A percentile compares a stretch with the other conserved stretches of the same genome.
Conservation (phyloP, 2,113 vertebrate genomes). For the Hucho hucho region DNA sequence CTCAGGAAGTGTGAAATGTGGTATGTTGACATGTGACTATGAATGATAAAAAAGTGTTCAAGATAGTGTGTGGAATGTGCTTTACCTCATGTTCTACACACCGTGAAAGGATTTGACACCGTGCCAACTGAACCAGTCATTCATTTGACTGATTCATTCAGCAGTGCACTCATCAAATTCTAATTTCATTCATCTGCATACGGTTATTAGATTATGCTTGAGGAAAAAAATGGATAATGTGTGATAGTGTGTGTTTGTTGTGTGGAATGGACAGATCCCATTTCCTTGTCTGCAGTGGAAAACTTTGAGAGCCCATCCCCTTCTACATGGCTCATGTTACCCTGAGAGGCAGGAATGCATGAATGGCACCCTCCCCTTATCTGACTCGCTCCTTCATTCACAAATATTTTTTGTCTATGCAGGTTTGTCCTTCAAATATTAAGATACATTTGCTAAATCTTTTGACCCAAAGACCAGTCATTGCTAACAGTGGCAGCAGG, state of each 20-base stretch:
- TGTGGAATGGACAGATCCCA: conserved; percentile 24
- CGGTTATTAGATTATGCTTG: conserved; percentile 14
- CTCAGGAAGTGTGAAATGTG: neutral
- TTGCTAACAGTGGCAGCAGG: neutral
- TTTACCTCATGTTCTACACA: neutral
- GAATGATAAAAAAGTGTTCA: neutral
- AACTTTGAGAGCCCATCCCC: conserved; percentile 26
- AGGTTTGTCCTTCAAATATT: neutral
- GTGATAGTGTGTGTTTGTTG: neutral
- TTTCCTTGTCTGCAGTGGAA: conserved; percentile 38
- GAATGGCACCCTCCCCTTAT: conserved; percentile 52
- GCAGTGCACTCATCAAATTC: conserved; percentile 7
- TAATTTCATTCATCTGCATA: conserved; percentile 15
- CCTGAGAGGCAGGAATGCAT: conserved; percentile 64
- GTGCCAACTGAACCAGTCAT: neutral
- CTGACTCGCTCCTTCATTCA: conserved; percentile 60
- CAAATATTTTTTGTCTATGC: conserved; percentile 58
- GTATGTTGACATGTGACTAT: neutral
- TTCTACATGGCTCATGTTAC: conserved; percentile 59
- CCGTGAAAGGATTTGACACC: neutral
- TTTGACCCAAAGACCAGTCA: neutral
- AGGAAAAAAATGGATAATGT: neutral
- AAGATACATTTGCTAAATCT: neutral
- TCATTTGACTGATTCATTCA: conserved; percentile 1
- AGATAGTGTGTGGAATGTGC: neutral